Base-by-base conservation (phyloP, 1,140 invertebrate species). In the Aporrectodea caliginosa region DNA sequence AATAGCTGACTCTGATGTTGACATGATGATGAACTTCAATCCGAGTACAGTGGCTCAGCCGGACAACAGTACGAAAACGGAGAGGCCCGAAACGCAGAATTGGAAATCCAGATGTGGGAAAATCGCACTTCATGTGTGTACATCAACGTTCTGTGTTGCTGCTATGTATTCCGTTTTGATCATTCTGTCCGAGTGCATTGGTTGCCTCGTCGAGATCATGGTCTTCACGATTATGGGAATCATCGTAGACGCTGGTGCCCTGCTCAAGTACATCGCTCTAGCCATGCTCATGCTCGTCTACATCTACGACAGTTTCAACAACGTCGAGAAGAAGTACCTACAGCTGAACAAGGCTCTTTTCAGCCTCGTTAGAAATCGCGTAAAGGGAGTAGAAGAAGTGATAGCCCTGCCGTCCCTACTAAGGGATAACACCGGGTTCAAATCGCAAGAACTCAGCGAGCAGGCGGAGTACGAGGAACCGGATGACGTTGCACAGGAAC, bases 211-310 rank as follows among this genome's bases (percentile, higher is more conserved):
- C 6, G 85, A 88, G 80, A 83, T 88, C 12, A 73, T 86, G 70
- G 83, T 85, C 2, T 88, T 85, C 78, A 85, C 84, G 0, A 77
- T 85, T 16, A 86, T 86, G 79, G 85, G 85, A 16, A 79, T 85
- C 29, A 84, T 86, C 35, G 79, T 85, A 2, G 85, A 86, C 76
- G 84, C 85, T 16, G 82, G 82, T 0, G 34, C 79, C 0, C 80
- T 80, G 0, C 74, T 86, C 34, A 82, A 83, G 72, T 85, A 85
- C 74, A 32, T 85, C 0, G 80, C 83, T 16, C 80, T 86, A 30
- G 30, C 83, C 0, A 82, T 84, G 29, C 78, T 86, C 73, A 72
- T 85, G 22, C 33, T 83, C 22, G 70, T 85, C 30, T 86, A 86
- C 79, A 82, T 80, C 22, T 78, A 81, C 33, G 81, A 84, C 35